Base-by-base conservation (phyloP, 2,888 invertebrate genomes). In the Protonemura montana region DNA sequence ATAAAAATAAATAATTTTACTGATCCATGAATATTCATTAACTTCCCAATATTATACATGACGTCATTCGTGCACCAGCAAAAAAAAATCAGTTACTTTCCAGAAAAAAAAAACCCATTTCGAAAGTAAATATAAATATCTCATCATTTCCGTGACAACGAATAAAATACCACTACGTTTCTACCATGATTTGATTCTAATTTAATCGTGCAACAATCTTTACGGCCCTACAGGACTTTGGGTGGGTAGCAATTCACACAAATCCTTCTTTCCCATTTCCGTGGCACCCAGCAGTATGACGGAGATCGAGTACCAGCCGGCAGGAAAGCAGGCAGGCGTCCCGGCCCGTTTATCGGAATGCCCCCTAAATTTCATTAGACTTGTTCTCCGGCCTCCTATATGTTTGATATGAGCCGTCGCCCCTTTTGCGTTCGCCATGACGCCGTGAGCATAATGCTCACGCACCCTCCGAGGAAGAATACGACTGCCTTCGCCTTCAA, bases 351-450 rank as follows among this genome's bases (percentile, higher is more conserved):
- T 76, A 76, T 84, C 59, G 84, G 84, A 84, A 84, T 76, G 27
- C 84, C 42, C 81, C 84, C 84, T 76, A 84, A 84, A 84, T 84
- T 84, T 84, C 76, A 84, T 84, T 84, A 76, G 84, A 76, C 59
- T 84, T 84, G 84, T 84, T 84, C 84, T 27, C 59, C 59, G 84
- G n/a, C 76, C 59, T 84, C n/a, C 81, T 30, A 16, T 78, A 78
- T 81, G 81, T n/a, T 81, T 81, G 81, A 81, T 81, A 81, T 81
- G 81, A 81, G 81, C 5, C 29, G 28, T 29, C 81, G 28, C 81
- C 81, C 30, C n/a, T 78, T 78, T 27, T 30, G 27, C 27, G 16
- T n/a, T 3, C 81, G 7, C 3, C 30, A 2, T 6, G 30, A 81
- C 81, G 28, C 81, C 81, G n/a, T 7, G 30, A 27, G 28, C 29